Evolutionary conservation across 2,888 invertebrate genomes (phyloP).

Genomic region (Eilema caniola): DNA sequence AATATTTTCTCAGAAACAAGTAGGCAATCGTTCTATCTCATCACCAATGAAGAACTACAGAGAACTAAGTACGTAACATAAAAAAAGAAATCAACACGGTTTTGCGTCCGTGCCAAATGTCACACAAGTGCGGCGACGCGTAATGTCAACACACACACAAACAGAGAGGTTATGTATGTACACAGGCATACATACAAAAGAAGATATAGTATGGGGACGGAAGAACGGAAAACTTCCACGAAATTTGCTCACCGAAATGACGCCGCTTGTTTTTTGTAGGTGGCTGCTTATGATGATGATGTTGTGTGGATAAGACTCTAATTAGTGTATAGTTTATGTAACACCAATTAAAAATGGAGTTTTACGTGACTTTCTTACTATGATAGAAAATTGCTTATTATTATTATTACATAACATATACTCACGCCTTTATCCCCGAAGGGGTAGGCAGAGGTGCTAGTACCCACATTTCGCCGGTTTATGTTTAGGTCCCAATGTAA

Average conservation of each 20-base stretch:
- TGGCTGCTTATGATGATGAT: constrained; percentile 76
- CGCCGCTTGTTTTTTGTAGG: constrained; percentile 86
- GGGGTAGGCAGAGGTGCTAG: too few relatives aligned
- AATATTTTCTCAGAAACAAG: neutral
- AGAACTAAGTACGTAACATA: constrained; percentile 28
- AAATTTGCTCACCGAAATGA: constrained; percentile 86
- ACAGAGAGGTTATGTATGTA: constrained; percentile 60
- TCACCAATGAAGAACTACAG: constrained; percentile 24
- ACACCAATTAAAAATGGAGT: too few relatives aligned
- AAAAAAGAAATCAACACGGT: constrained; percentile 30
- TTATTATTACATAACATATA: too few relatives aligned
- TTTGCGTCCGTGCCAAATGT: constrained; percentile 53
- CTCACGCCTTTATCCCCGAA: too few relatives aligned
- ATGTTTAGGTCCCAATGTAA: too few relatives aligned
- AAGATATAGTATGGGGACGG: constrained; percentile 67
- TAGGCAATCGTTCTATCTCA: constrained; percentile 3
- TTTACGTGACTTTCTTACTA: too few relatives aligned
- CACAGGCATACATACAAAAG: constrained; percentile 62
- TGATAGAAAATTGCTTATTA: too few relatives aligned
- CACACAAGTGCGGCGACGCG: constrained; percentile 48
- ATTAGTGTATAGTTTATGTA: constrained; percentile 43
- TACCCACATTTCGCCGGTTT: too few relatives aligned
- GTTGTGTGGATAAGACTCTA: constrained; percentile 65
- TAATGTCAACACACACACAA: constrained; percentile 61
- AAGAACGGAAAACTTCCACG: constrained; percentile 84